Evolutionary conservation across 2,888 invertebrate genomes (phyloP).

Genomic region (Mythimna pallens): DNA sequence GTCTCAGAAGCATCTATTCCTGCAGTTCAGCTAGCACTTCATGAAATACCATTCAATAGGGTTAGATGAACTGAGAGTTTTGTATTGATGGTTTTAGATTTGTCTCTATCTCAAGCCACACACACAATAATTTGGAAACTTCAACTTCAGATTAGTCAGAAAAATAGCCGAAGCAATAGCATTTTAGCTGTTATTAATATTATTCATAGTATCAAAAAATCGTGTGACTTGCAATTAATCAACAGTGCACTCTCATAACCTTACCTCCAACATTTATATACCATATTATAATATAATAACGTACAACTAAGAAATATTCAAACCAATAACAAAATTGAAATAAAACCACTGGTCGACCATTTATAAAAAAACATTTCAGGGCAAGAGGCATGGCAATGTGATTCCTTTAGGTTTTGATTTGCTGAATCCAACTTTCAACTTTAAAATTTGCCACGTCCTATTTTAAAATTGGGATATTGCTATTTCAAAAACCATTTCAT

Average conservation of each 20-base stretch:
- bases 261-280: conserved; percentile 29
- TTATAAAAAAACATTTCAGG: no score
- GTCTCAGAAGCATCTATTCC: no score
- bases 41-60: no score
- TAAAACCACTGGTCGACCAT: background rate
- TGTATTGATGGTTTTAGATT: no score
- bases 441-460: no score
- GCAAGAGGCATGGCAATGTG: no score
- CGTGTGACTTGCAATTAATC: conserved; percentile 31
- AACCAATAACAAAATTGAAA: background rate
- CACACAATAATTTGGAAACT: background rate
- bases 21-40: no score
- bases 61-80: no score
- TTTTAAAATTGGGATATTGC: no score
- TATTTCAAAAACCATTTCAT: no score
- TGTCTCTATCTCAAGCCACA: background rate
- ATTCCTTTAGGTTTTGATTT: no score
- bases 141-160: background rate
- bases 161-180: background rate
- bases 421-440: no score
- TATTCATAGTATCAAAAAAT: background rate
- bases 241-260: conserved; percentile 48
- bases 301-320: background rate
- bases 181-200: background rate
- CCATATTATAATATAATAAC: conserved; percentile 8